Evolutionary conservation across 1,140 invertebrate genomes (phyloP).

Genomic region (Musca vetustissima): DNA sequence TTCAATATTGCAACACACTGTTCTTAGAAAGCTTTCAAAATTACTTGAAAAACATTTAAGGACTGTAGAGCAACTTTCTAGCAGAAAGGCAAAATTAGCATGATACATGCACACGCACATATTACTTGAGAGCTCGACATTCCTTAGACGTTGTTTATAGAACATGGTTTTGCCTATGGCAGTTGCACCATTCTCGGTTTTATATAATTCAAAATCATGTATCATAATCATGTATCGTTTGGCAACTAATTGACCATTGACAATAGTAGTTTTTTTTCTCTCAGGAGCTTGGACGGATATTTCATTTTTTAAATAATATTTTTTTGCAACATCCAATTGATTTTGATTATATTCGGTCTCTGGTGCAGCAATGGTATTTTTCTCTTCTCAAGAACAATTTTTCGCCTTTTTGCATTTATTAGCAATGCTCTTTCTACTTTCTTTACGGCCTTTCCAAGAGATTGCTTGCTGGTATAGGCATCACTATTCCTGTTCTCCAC

Average conservation of each 20-base stretch:
- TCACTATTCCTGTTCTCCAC: too few relatives aligned
- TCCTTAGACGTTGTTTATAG: background rate
- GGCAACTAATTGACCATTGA: background rate
- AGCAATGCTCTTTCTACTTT: too few relatives aligned
- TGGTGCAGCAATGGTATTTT: too few relatives aligned
- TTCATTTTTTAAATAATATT: constrained; percentile 5
- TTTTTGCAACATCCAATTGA: too few relatives aligned
- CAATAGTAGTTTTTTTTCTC: background rate
- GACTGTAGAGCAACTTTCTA: constrained; percentile 7
- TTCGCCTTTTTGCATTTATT: too few relatives aligned
- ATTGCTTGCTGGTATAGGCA: too few relatives aligned
- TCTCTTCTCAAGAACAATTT: too few relatives aligned
- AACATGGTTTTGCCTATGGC: constrained; percentile 2
- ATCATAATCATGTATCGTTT: constrained; percentile 17
- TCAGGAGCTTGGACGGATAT: constrained; percentile 13
- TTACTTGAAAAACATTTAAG: background rate
- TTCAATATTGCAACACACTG: too few relatives aligned
- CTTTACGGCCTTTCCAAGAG: too few relatives aligned
- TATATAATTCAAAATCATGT: constrained; percentile 7
- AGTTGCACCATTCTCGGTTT: too few relatives aligned
- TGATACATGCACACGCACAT: constrained; percentile 23
- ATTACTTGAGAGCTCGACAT: too few relatives aligned
- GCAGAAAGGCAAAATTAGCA: constrained; percentile 13
- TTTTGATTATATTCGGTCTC: too few relatives aligned
- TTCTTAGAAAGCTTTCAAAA: constrained; percentile 11